Percentiles rank a stretch among this genome's conserved stretches.
These are phyloP conservation scores for Mesocricetus auratus DNA, from an alignment of 2,113 vertebrate species.

Conservation along the genomic window DNA sequence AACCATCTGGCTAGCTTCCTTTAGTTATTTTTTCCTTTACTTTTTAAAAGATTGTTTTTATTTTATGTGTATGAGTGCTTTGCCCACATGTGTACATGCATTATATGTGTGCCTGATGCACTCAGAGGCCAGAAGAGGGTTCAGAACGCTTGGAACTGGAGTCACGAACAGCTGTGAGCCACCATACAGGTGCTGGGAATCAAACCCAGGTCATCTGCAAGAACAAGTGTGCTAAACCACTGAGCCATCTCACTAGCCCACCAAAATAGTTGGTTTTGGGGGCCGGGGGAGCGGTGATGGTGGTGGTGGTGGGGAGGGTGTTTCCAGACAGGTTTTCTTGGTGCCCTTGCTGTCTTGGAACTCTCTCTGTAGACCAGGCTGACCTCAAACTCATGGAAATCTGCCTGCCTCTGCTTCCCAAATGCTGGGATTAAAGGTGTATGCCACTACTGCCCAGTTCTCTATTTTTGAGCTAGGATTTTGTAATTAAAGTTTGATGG, in stretches of 20 bases:
- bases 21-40: not conserved
- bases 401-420: not conserved
- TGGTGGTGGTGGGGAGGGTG: too few species aligned
- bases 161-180: not conserved
- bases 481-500: not conserved
- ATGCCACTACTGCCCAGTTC: too few species aligned
- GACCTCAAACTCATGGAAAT: not conserved
- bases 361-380: not conserved
- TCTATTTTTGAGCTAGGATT: not conserved
- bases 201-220: not conserved
- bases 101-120: not conserved
- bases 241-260: not conserved
- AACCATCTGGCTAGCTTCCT: not conserved
- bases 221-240: not conserved
- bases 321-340: not conserved
- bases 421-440: not conserved
- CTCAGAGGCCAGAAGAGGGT: not conserved
- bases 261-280: not conserved
- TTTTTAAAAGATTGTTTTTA: not conserved
- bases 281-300: too few species aligned
- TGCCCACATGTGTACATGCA: not conserved
- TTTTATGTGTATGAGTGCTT: not conserved
- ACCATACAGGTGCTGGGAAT: not conserved
- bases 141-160: not conserved
- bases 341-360: not conserved